These are phyloP conservation scores for Papilio xuthus DNA, from an alignment of 1,140 invertebrate species.

Conservation along the genomic window DNA sequence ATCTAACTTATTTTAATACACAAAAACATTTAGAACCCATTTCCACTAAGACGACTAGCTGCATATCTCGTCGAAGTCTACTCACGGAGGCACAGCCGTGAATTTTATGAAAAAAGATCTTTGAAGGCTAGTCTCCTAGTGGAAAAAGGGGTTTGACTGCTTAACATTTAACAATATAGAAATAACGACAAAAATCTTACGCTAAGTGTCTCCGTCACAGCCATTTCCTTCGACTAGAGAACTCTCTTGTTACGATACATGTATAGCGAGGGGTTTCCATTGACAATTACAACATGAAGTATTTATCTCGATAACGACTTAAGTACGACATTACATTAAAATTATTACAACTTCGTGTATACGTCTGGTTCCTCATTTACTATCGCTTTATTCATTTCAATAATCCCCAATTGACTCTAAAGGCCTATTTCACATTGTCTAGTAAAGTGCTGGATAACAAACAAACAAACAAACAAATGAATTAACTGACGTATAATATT, in stretches of 20 bases:
- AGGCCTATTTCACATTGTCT: too few relatives aligned
- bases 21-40: background rate
- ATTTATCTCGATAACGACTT: background rate
- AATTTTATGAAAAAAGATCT: too few relatives aligned
- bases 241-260: conserved; percentile 24
- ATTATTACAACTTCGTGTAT: background rate
- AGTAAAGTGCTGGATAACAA: too few relatives aligned
- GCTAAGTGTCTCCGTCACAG: conserved; percentile 39
- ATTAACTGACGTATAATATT: too few relatives aligned
- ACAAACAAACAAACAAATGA: too few relatives aligned
- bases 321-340: background rate
- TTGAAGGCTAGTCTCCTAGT: background rate
- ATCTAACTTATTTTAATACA: conserved; percentile 18
- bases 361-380: background rate
- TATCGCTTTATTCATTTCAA: background rate
- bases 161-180: background rate
- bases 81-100: too few relatives aligned
- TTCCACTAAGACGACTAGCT: conserved; percentile 1
- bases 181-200: conserved; percentile 18
- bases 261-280: background rate
- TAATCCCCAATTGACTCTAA: background rate
- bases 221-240: conserved; percentile 40
- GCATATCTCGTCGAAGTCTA: background rate
- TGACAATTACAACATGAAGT: background rate
- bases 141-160: background rate